Conservation (phyloP, 23 tunicate genomes). For the Oikopleura dioica region DNA sequence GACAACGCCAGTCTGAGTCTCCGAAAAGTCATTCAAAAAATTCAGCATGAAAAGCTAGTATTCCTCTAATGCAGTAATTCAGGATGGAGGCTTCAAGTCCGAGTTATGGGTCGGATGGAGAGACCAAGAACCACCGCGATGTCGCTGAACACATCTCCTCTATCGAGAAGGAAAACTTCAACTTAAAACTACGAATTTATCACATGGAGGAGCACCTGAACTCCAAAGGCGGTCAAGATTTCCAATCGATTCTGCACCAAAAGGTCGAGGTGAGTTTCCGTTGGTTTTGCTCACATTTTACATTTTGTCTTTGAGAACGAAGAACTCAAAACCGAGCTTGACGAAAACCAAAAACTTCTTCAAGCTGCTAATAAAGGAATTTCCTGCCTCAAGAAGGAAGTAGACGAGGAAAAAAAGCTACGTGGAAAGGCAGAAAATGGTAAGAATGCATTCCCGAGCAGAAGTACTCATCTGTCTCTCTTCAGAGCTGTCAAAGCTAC, state of each 20-base stretch:
- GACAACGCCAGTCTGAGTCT: too few species aligned
- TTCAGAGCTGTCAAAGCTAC: not conserved
- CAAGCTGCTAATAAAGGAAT: not conserved
- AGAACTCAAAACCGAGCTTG: not conserved
- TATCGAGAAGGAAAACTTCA: not conserved
- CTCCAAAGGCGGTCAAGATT: slow-evolving; percentile 9
- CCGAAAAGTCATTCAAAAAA: too few species aligned
- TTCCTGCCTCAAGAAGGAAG: not conserved
- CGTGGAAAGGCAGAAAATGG: not conserved
- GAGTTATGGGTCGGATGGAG: not conserved
- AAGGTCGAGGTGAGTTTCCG: slow-evolving; percentile 7
- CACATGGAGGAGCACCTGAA: slow-evolving; percentile 8
- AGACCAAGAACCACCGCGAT: not conserved
- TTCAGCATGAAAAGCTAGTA: too few species aligned
- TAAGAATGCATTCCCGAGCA: not conserved
- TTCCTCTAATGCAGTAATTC: too few species aligned
- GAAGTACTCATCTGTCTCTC: not conserved
- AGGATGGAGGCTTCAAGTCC: slow-evolving; percentile 7
- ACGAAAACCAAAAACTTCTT: not conserved
- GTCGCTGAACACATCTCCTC: not conserved
- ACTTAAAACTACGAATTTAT: slow-evolving; percentile 7
- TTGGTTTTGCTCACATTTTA: too few species aligned
- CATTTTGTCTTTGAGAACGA: too few species aligned
- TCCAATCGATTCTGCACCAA: not conserved
- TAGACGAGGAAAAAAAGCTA: not conserved